phyloP scores from a whole-genome alignment of 2,888 invertebrate species.

The Oscheius myriophilus region DNA sequence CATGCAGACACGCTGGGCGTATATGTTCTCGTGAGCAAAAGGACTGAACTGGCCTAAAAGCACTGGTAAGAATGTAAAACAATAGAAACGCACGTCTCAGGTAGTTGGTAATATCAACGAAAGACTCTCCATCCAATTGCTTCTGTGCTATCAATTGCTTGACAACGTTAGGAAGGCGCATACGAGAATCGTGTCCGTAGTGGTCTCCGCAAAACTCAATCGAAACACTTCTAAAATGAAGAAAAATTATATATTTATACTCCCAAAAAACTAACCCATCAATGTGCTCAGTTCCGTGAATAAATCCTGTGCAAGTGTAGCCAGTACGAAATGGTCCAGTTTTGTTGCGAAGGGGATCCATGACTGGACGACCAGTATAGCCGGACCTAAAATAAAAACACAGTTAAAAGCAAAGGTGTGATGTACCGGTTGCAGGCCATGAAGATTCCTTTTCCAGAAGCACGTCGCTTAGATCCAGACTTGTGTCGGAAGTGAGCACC shows the following conservation, averaged over 20 bases:
- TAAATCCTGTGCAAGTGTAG: constrained; percentile 54
- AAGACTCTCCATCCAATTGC: constrained; percentile 38
- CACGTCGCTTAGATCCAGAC: constrained; percentile 51
- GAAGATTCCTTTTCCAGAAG: constrained; percentile 53
- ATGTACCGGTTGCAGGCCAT: constrained; percentile 48
- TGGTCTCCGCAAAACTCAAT: constrained; percentile 56
- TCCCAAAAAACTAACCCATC: constrained; percentile 43
- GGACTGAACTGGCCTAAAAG: constrained; percentile 43
- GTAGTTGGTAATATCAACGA: constrained; percentile 39
- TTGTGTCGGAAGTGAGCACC: constrained; percentile 59
- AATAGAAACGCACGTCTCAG: constrained; percentile 29
- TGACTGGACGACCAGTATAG: constrained; percentile 29
- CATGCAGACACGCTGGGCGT: constrained; percentile 50
- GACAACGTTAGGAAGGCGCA: constrained; percentile 50
- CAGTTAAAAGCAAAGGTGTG: background rate
- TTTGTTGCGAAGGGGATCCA: constrained; percentile 28
- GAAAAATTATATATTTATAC: background rate
- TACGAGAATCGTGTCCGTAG: constrained; percentile 57
- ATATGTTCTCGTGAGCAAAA: constrained; percentile 43
- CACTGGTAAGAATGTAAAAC: background rate
- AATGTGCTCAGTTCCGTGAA: constrained; percentile 51
- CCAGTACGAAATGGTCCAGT: constrained; percentile 54
- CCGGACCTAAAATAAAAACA: constrained; percentile 36
- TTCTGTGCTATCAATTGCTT: constrained; percentile 54
- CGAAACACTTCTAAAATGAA: constrained; percentile 38